Base-by-base conservation (phyloP, 2,888 invertebrate species). In the Clistopyga incitator region DNA sequence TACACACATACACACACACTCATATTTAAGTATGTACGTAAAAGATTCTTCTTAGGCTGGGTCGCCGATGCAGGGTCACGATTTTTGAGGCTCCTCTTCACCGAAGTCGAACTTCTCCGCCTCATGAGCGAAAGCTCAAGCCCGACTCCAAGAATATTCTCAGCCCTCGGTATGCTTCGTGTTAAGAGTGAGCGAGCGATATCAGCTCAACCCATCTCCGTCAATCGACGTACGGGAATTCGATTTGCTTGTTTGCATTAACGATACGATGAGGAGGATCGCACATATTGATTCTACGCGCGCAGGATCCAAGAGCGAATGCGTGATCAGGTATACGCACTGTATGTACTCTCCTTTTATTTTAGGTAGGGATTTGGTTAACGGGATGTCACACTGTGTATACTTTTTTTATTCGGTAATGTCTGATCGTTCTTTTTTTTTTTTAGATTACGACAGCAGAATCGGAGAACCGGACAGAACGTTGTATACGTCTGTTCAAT, bases 231-330 rank as follows among this genome's bases (percentile, higher is more conserved):
- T 78, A 50, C 78, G 84, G 78, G 81, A 84, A 84, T 84, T 84
- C 84, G 84, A 84, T 84, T 84, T 84, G 77, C 84, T 84, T 84
- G 81, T 84, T 81, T 84, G 84, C 78, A 81, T 84, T 81, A 84
- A 84, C 81, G 78, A 84, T 78, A 84, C 81, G 84, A 75, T 78
- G 84, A 84, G 78, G 70, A 81, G 81, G 78, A 84, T 77, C 81
- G 77, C 84, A 84, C 84, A 84, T 84, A 84, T 84, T 84, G 84
- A 84, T 84, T 84, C 75, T 78, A 80, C 80, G 68, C 77, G 78
- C 77, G 70, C 77, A 75, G 81, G 80, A 61, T 78, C n/a, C 47
- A 45, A 18, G 18, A 61, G 47, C 76, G 64, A 54, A 25, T 34
- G 29, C 38, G 68, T 23, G 29, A 10, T 11, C 20, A 20, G 38